Conservation (phyloP, 2,113 vertebrate genomes). For the Cavia porcellus region DNA sequence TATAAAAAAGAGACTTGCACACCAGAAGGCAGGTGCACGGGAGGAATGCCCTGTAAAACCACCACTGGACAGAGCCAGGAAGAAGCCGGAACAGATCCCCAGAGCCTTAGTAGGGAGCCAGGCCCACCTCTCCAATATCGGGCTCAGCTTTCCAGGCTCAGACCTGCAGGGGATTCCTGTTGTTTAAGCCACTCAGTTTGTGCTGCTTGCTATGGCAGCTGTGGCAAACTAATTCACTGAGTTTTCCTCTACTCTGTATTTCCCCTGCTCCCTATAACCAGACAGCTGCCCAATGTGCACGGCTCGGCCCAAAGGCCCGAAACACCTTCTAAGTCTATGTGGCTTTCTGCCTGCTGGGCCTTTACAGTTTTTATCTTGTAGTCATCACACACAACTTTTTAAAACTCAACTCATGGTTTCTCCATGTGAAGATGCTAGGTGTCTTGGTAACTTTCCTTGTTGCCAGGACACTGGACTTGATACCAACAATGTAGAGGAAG, state of each 20-base stretch:
- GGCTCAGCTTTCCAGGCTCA: background rate
- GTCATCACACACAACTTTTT: background rate
- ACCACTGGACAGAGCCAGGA: background rate
- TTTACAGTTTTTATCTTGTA: background rate
- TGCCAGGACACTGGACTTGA: background rate
- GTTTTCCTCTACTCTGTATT: background rate
- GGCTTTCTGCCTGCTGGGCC: background rate
- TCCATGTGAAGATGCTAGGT: background rate
- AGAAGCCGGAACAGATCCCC: background rate
- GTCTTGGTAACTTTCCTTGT: background rate
- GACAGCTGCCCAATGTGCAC: background rate
- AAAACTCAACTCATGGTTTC: background rate
- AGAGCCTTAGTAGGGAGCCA: fast-evolving
- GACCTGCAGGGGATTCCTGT: background rate
- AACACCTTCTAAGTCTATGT: background rate
- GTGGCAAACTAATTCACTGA: background rate
- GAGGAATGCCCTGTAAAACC: background rate
- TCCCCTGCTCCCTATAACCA: background rate
- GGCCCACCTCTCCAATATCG: background rate
- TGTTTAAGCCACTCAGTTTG: background rate
- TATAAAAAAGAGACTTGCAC: background rate
- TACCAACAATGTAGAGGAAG: background rate
- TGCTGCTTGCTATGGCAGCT: background rate
- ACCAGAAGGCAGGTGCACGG: too few species aligned
- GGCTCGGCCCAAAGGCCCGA: background rate